These are phyloP conservation scores for Silvanus unidentatus DNA, from an alignment of 2,888 invertebrate genomes.

Conservation along the genomic window DNA sequence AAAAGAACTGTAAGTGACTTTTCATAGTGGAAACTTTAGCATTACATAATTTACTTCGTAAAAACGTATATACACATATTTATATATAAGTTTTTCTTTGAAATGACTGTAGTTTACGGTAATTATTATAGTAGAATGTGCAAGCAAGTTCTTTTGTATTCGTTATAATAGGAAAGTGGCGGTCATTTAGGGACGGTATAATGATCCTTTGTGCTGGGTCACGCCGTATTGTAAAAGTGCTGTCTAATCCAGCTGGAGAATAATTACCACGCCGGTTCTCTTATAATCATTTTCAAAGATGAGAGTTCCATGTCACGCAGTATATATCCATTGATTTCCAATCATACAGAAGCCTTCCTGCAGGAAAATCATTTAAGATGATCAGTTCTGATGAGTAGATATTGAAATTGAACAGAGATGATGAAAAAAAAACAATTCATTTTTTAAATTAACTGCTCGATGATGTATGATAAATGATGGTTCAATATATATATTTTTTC, in stretches of 20 bases:
- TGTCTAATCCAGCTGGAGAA: constrained; percentile 28
- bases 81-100: too few relatives aligned
- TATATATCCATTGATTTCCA: constrained; percentile 5
- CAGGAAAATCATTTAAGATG: constrained; percentile 19
- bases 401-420: constrained; percentile 5
- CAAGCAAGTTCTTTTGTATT: constrained; percentile 4
- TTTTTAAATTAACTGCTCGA: constrained; percentile 16
- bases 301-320: constrained; percentile 5
- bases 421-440: constrained; percentile 16
- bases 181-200: constrained; percentile 26
- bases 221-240: constrained; percentile 29
- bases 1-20: too few relatives aligned
- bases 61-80: too few relatives aligned
- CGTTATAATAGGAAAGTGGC: constrained; percentile 15
- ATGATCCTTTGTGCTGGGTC: constrained; percentile 27
- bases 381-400: constrained; percentile 12
- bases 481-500: too few relatives aligned
- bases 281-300: constrained; percentile 21
- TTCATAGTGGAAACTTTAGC: too few relatives aligned
- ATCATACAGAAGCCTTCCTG: constrained; percentile 19
- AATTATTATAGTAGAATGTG: constrained; percentile 5
- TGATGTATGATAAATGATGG: too few relatives aligned
- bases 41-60: too few relatives aligned
- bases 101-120: constrained; percentile 1
- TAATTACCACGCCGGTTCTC: constrained; percentile 25